Evolutionary conservation across 1,140 invertebrate genomes (phyloP).

Genomic region (Globodera ellingtonae): DNA sequence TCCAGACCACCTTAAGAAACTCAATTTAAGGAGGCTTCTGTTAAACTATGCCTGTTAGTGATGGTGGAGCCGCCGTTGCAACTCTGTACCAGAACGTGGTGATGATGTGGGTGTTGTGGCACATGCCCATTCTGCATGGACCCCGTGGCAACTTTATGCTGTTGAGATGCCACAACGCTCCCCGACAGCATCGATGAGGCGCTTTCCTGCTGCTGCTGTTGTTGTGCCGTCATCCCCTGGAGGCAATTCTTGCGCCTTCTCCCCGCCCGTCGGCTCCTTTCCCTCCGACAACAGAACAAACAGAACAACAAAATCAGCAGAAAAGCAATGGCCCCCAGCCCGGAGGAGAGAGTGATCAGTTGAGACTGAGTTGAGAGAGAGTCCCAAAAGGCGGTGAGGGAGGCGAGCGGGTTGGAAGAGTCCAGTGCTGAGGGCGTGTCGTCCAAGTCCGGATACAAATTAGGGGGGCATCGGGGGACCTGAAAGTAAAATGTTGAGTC

Average conservation of each 20-base stretch:
- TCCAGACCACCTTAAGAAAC: too few species aligned
- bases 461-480: conserved; percentile 36
- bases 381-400: conserved; percentile 40
- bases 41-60: conserved; percentile 10
- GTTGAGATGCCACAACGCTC: conserved; percentile 15
- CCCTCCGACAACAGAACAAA: conserved; percentile 42
- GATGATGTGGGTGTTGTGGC: conserved; percentile 10
- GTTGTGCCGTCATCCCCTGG: conserved; percentile 10
- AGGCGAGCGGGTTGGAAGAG: conserved; percentile 31
- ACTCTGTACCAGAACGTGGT: conserved; percentile 23
- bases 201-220: conserved; percentile 30
- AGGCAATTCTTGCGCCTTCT: conserved; percentile 27
- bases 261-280: not conserved
- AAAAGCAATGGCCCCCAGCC: conserved; percentile 38
- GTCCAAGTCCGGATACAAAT: conserved; percentile 35
- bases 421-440: conserved; percentile 23
- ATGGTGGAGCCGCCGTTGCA: conserved; percentile 25
- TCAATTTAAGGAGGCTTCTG: too few species aligned
- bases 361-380: conserved; percentile 45
- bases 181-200: conserved; percentile 48
- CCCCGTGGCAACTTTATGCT: conserved; percentile 13
- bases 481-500: not conserved
- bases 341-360: conserved; percentile 33
- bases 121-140: not conserved
- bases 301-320: conserved; percentile 50